Evolutionary conservation across 2,888 invertebrate genomes (phyloP).

Genomic region (Sesamia inferens): DNA sequence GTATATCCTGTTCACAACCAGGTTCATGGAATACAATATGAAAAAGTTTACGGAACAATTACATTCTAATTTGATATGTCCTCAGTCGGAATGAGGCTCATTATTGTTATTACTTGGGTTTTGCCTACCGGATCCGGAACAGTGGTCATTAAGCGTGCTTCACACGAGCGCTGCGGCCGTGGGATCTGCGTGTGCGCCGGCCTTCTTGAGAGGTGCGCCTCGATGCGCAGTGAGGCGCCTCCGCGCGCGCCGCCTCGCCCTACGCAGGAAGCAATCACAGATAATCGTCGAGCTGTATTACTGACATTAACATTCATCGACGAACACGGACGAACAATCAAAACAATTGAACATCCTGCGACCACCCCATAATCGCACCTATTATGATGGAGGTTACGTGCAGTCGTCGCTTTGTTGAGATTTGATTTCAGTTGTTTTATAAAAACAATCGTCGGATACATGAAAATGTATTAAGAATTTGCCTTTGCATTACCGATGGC

Average conservation of each 20-base stretch:
- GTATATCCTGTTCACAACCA: slow-evolving; percentile 18
- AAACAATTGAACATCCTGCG: slow-evolving; percentile 65
- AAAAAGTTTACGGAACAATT: slow-evolving; percentile 30
- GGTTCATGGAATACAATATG: background rate
- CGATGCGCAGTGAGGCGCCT: slow-evolving; percentile 61
- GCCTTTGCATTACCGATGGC: slow-evolving; percentile 8
- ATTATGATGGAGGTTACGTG: slow-evolving; percentile 46
- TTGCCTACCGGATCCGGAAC: slow-evolving; percentile 66
- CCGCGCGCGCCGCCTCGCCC: slow-evolving; percentile 22
- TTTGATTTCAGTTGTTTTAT: slow-evolving; percentile 26
- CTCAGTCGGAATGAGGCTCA: slow-evolving; percentile 38
- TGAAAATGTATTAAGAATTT: slow-evolving; percentile 27
- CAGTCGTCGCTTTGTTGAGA: slow-evolving; percentile 25
- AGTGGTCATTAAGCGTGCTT: slow-evolving; percentile 55
- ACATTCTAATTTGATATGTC: slow-evolving; percentile 47
- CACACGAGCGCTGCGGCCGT: slow-evolving; percentile 56
- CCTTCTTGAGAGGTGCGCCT: slow-evolving; percentile 60
- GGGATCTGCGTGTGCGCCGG: slow-evolving; percentile 55
- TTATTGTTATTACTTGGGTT: slow-evolving; percentile 58
- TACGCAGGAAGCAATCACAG: slow-evolving; percentile 75
- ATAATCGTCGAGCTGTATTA: slow-evolving; percentile 71
- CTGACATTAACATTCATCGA: slow-evolving; percentile 70
- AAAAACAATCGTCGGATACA: slow-evolving; percentile 6
- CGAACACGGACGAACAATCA: slow-evolving; percentile 59
- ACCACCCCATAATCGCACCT: slow-evolving; percentile 48